Evolutionary conservation across 2,113 vertebrate species (phyloP), one percentile per base, ranked within the genome.

Genomic region (Scartelaos histophorus): DNA sequence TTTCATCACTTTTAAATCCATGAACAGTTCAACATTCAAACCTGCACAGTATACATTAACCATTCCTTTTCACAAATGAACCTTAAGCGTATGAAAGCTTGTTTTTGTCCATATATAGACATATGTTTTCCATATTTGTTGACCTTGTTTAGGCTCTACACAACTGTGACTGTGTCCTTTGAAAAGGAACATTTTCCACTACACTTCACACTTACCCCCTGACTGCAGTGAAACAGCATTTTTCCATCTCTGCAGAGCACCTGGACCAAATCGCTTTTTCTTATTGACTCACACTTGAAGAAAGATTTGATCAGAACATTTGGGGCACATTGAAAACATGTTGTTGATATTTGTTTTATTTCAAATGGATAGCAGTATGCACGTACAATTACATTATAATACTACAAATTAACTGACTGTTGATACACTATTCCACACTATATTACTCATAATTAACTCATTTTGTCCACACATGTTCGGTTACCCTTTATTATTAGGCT

Each of bases 331-430:
- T 34, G 56, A 69, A 12, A 25, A 61, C 60, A n/a, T 54, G 38
- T 68, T 71, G 74, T 68, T 71, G 74, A 69, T 46, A 17, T 75
- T 81, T 25, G 68, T 82, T 75, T 83, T n/a, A n/a, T n/a, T 80
- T 25, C 72, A 82, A 88, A 78, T 61, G 64, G 80, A 88, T 29
- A 29, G 4, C 29, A 29, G 29, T 29, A 29, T 29, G 29, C 4
- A 29, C 4, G 29, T 29, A 29, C 29, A 2, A 29, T 29, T 29
- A 29, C 2, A 29, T 4, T 29, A 29, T 29, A 29, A 29, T 29
- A 29, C 29, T 29, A 29, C n/a, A n/a, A n/a, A n/a, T n/a, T n/a
- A n/a, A n/a, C n/a, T n/a, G n/a, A n/a, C n/a, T n/a, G n/a, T n/a
- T n/a, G n/a, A n/a, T n/a, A n/a, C n/a, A n/a, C n/a, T n/a, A n/a